These are phyloP conservation scores for Notiomystis cincta DNA, from an alignment of 2,113 vertebrate genomes.

Conservation along the genomic window DNA sequence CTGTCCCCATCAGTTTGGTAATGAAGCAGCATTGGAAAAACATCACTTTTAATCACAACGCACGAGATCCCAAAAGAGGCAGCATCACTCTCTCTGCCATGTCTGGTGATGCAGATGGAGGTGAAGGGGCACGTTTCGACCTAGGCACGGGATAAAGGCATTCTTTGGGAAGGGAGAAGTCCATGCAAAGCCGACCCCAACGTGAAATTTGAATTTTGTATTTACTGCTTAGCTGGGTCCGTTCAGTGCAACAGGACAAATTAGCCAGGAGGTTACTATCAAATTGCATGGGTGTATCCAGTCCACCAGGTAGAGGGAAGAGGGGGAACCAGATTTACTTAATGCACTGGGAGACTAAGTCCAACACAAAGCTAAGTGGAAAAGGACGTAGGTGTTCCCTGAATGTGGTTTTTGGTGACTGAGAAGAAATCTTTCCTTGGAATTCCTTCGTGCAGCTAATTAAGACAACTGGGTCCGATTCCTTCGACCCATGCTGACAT, in stretches of 20 bases:
- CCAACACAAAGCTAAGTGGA: slow-evolving; percentile 28
- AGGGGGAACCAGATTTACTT: neutral
- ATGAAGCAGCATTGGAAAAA: slow-evolving; percentile 41
- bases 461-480: slow-evolving; percentile 40
- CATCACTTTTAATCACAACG: neutral
- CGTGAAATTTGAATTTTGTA: neutral
- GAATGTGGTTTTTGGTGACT: slow-evolving; percentile 64
- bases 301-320: neutral
- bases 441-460: slow-evolving; percentile 58
- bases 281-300: slow-evolving; percentile 21
- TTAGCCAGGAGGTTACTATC: slow-evolving; percentile 30
- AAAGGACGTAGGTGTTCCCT: slow-evolving; percentile 42
- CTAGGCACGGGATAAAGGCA: slow-evolving; percentile 45
- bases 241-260: slow-evolving; percentile 43
- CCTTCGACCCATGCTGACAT: slow-evolving; percentile 21
- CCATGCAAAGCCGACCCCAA: slow-evolving; percentile 50
- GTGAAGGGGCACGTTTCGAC: neutral
- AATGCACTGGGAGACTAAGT: slow-evolving; percentile 16
- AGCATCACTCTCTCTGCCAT: neutral
- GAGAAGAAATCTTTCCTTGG: slow-evolving; percentile 61
- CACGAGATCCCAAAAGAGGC: neutral
- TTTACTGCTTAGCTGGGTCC: slow-evolving; percentile 38
- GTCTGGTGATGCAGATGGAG: neutral
- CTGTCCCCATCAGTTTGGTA: neutral
- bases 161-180: slow-evolving; percentile 31